phyloP scores from a whole-genome alignment of 2,888 invertebrate species.

The Heliconius ismenius region DNA sequence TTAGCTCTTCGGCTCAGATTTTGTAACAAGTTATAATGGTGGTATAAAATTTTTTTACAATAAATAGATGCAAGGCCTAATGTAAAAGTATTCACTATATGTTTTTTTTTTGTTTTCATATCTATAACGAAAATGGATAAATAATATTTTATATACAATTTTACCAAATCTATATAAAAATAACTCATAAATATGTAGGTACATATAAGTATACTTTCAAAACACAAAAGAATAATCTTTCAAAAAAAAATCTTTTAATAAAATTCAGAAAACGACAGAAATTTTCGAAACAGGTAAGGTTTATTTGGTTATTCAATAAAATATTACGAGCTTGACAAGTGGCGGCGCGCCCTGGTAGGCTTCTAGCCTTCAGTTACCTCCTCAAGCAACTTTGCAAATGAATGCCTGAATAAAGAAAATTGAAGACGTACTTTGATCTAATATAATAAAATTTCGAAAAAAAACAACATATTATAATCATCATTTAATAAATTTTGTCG shows the following conservation, averaged over 20 bases:
- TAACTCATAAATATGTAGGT: too few relatives aligned
- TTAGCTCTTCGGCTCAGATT: conserved; percentile 65
- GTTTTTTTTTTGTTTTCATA: background rate
- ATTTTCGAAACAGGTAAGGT: conserved; percentile 66
- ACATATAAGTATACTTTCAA: too few relatives aligned
- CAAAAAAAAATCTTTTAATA: conserved; percentile 31
- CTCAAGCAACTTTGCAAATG: conserved; percentile 53
- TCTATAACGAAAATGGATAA: background rate
- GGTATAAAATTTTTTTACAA: background rate
- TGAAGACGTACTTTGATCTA: background rate
- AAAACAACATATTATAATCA: background rate
- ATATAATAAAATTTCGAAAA: background rate
- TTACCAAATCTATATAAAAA: too few relatives aligned
- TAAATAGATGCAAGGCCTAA: background rate
- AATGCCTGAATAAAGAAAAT: conserved; percentile 29
- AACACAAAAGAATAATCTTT: too few relatives aligned
- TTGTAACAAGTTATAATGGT: conserved; percentile 39
- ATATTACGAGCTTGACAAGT: conserved; percentile 80
- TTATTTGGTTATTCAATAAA: conserved; percentile 81
- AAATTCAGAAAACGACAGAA: conserved; percentile 47
- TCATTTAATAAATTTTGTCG: background rate
- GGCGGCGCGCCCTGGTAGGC: conserved; percentile 66
- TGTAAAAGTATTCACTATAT: conserved; percentile 35
- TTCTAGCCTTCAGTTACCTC: conserved; percentile 67
- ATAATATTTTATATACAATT: background rate